Evolutionary conservation across 2,797 vertebrate species (phyloP), one percentile per base, ranked within the genome.

Genomic region (Rhodeus uyekii): DNA sequence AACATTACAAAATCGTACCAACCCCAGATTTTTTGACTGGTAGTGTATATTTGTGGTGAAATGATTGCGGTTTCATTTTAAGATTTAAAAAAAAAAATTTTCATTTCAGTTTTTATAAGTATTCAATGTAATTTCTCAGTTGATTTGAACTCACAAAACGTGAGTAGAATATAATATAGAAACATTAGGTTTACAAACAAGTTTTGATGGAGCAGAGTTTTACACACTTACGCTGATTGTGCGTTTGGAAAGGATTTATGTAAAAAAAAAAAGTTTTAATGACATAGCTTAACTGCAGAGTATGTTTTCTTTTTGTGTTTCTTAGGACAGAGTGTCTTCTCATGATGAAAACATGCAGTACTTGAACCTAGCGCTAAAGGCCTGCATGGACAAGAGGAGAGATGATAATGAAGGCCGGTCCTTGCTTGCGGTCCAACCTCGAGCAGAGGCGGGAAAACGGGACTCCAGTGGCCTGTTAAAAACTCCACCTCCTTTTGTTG

Each of bases 311-410:
- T 82, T 38, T 44, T 69, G 88, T 76, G 89, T 87, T 80, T 86
- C 82, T 69, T 91, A 99, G 98, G 95, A 90, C 60, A 93, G 92
- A 73, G 93, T 93, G 67, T 89, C 92, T 5, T 95, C 96, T 76
- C 96, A 98, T 78, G 90, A 94, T 79, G 93, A 95, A 79, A 98
- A 98, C 90, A 95, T 98, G 89, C 91, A 84, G 82, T 96, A 96
- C 83, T 82, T 99, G 87, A 98, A 96, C 89, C 89, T 95, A 87
- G 96, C 98, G 0, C 82, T 98, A 72, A 89, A 85, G 83, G 93
- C 94, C 0, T 95, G 92, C 67, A 77, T 92, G 72, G 83, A 87
- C 12, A 92, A 89, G 83, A 89, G 73, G 27, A 88, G 86, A 36
- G 36, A 34, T 10, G 46, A 4, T 10, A 6, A 22, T 48, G 65